phyloP scores from a whole-genome alignment of 2,888 invertebrate genomes.

The Unio pictorum region DNA sequence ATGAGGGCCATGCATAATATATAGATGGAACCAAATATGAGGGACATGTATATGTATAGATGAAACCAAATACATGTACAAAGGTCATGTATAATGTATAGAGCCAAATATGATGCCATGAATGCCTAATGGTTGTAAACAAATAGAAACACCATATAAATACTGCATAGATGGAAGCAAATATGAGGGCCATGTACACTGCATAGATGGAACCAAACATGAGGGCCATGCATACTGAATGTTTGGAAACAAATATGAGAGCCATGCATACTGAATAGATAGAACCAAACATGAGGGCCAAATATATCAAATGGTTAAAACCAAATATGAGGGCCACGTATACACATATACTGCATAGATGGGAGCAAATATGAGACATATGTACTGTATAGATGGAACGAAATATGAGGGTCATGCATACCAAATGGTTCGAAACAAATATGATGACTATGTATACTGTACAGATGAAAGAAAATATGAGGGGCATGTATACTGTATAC shows the following conservation, averaged over 20 bases:
- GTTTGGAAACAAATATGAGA: slow-evolving; percentile 7
- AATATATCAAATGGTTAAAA: background rate
- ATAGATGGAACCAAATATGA: background rate
- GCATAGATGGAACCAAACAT: slow-evolving; percentile 10
- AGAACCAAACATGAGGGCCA: background rate
- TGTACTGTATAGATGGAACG: too few relatives aligned
- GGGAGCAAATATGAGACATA: background rate
- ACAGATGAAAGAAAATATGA: slow-evolving; percentile 9
- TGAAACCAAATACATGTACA: too few relatives aligned
- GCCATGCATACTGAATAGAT: background rate
- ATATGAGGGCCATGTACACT: background rate
- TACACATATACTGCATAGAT: background rate
- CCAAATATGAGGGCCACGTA: background rate
- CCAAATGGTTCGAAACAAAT: too few relatives aligned
- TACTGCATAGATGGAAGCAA: too few relatives aligned
- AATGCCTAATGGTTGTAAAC: slow-evolving; percentile 2
- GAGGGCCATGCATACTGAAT: background rate
- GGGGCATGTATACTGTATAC: background rate
- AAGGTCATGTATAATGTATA: background rate
- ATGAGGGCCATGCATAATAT: too few relatives aligned
- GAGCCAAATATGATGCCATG: slow-evolving; percentile 4
- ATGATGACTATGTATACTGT: background rate
- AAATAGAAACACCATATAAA: background rate
- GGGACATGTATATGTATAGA: too few relatives aligned
- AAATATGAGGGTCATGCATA: background rate